These are phyloP conservation scores for Drosophila ercepeae DNA, from an alignment of 1,140 invertebrate species.

Conservation along the genomic window DNA sequence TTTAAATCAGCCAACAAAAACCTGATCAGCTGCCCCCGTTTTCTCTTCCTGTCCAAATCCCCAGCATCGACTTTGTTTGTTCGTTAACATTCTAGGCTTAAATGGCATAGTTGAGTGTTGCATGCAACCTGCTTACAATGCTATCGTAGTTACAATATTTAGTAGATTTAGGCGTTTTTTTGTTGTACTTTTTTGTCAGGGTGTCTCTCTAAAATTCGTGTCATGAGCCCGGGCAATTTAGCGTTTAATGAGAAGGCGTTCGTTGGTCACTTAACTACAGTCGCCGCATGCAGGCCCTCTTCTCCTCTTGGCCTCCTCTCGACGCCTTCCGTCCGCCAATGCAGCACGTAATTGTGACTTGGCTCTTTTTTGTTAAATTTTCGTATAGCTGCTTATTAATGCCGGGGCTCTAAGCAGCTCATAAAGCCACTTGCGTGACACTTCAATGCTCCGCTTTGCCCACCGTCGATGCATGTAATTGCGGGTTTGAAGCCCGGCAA, in stretches of 20 bases:
- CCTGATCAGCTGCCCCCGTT: conserved; percentile 6
- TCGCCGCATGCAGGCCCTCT: conserved; percentile 4
- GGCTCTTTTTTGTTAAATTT: conserved; percentile 61
- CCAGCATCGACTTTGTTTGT: conserved; percentile 71
- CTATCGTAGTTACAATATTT: conserved; percentile 64
- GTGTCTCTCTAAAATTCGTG: conserved; percentile 61
- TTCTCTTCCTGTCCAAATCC: not conserved
- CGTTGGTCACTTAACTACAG: conserved; percentile 72
- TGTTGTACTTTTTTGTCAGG: conserved; percentile 29
- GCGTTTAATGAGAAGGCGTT: conserved; percentile 81
- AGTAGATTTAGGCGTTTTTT: conserved; percentile 52
- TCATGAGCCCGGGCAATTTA: conserved; percentile 78
- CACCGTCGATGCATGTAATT: conserved; percentile 53
- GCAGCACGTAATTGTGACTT: conserved; percentile 63
- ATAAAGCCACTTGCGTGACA: conserved; percentile 60
- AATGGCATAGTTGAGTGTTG: conserved; percentile 63
- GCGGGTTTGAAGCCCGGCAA: conserved; percentile 37
- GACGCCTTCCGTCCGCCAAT: conserved; percentile 13
- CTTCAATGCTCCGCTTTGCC: conserved; percentile 44
- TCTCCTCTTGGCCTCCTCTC: not conserved
- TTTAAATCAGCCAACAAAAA: conserved; percentile 70
- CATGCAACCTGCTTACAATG: conserved; percentile 54
- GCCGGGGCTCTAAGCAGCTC: conserved; percentile 62
- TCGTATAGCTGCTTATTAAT: conserved; percentile 62
- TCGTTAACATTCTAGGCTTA: conserved; percentile 67